These are phyloP conservation scores for Phaedon cochleariae DNA, from an alignment of 2,888 invertebrate species.

Conservation along the genomic window DNA sequence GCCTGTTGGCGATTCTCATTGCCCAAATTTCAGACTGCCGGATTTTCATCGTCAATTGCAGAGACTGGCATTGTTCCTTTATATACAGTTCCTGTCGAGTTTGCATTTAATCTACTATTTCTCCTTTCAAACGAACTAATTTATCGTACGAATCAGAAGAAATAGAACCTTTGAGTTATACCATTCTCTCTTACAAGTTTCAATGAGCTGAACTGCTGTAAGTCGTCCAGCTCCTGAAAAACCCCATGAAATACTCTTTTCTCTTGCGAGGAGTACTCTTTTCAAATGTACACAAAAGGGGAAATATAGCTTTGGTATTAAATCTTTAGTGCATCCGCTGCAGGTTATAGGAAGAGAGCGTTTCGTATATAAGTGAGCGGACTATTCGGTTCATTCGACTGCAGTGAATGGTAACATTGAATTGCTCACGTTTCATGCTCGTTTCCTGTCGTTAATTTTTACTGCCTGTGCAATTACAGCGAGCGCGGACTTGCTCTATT, in stretches of 20 bases:
- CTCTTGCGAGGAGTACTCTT: slow-evolving; percentile 36
- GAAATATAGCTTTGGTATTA: slow-evolving; percentile 51
- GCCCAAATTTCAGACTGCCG: no score
- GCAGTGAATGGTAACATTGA: slow-evolving; percentile 58
- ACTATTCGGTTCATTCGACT: slow-evolving; percentile 47
- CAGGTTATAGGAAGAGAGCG: slow-evolving; percentile 40
- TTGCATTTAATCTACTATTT: not conserved
- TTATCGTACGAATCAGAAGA: not conserved
- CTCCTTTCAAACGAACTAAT: not conserved
- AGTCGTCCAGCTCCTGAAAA: slow-evolving; percentile 1
- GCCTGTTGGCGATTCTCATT: no score
- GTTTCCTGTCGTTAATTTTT: slow-evolving; percentile 63
- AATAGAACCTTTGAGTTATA: not conserved
- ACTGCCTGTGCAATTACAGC: slow-evolving; percentile 59
- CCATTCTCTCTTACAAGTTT: not conserved
- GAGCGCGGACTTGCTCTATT: not conserved
- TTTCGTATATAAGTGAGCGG: slow-evolving; percentile 39
- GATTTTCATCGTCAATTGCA: not conserved
- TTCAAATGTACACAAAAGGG: slow-evolving; percentile 46
- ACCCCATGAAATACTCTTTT: not conserved
- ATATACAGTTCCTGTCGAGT: not conserved
- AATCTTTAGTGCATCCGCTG: slow-evolving; percentile 55
- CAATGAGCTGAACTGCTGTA: slow-evolving; percentile 2
- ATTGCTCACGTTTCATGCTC: slow-evolving; percentile 60
- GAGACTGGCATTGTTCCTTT: not conserved